Conservation (phyloP, 1,140 invertebrate genomes). For the Chlorops oryzae region DNA sequence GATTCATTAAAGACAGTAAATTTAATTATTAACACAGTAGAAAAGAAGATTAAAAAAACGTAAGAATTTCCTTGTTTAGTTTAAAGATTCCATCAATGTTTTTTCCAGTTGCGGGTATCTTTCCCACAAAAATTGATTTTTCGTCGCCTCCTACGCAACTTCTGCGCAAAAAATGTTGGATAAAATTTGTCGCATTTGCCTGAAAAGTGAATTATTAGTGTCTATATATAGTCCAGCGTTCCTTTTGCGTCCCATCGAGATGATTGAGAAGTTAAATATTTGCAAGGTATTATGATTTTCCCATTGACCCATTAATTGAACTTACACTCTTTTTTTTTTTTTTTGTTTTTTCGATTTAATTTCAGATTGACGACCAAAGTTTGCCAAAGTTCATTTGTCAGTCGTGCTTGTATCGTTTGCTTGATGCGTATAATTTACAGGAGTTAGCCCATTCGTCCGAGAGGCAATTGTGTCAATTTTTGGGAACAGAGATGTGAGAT, state of each 20-base stretch:
- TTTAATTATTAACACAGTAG: too few species aligned
- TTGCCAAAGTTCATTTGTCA: slow-evolving; percentile 16
- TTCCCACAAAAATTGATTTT: too few species aligned
- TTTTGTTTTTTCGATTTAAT: slow-evolving; percentile 1
- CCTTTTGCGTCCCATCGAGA: slow-evolving; percentile 16
- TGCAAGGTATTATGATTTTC: slow-evolving; percentile 10
- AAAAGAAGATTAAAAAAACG: too few species aligned
- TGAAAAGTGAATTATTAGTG: slow-evolving; percentile 17
- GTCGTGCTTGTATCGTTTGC: slow-evolving; percentile 15
- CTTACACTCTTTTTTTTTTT: background rate
- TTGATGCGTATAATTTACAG: slow-evolving; percentile 18
- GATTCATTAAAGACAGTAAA: too few species aligned
- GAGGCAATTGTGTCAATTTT: slow-evolving; percentile 10
- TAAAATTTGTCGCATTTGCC: slow-evolving; percentile 17
- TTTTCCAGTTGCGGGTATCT: too few species aligned
- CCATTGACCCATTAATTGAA: too few species aligned
- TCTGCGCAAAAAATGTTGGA: too few species aligned
- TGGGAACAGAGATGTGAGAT: slow-evolving; percentile 14
- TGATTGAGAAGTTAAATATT: slow-evolving; percentile 16
- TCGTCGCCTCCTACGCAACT: too few species aligned
- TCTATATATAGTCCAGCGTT: slow-evolving; percentile 17
- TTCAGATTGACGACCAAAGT: slow-evolving; percentile 12
- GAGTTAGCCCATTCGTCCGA: slow-evolving; percentile 15
- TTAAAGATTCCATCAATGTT: too few species aligned
- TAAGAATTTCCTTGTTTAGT: too few species aligned